Evolutionary conservation across 1,140 invertebrate species (phyloP), one percentile per base, ranked within the genome.

Genomic region (Lithobius niger): DNA sequence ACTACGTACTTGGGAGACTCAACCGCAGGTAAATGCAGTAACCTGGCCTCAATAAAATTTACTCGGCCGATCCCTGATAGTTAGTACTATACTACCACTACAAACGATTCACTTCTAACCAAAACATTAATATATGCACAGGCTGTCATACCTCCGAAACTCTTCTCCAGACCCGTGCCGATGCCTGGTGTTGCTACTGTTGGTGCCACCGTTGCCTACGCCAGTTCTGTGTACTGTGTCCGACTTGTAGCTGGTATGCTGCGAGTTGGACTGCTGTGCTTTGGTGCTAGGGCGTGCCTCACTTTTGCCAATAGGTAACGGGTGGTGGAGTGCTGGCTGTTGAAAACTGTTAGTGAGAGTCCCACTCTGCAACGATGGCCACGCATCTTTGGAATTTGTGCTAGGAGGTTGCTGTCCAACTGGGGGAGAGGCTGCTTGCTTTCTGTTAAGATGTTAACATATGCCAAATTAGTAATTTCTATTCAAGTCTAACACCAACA

Each of bases 301-400:
- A 72, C 71, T 22, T 74, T 72, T 54, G 75, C 74, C 53, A n/a
- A n/a, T n/a, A n/a, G 74, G 75, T 50, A 74, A 73, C 57, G 73
- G 74, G 44, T 6, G 44, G 15, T 47, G 13, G 44, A 21, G 15
- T 40, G 19, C 10, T 22, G 15, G 6, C 27, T 25, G 19, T 26
- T 54, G 21, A 6, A n/a, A n/a, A n/a, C n/a, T 53, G 49, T 74
- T 60, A 42, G 43, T 60, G 25, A n/a, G 28, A 28, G 40, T 31
- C 42, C 27, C 60, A 48, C 43, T 49, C 24, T 60, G 55, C 45
- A 60, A 52, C 18, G 59, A 61, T 28, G 58, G 56, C 56, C 56
- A 60, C 1, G 54, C 53, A 22, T 60, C 58, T 40, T 56, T 56
- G 24, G 48, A 25, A 31, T 50, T 50, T 50, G 48, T 27, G 27